phyloP scores from a whole-genome alignment of 1,140 invertebrate genomes.

The Rhagoletis zephyria region DNA sequence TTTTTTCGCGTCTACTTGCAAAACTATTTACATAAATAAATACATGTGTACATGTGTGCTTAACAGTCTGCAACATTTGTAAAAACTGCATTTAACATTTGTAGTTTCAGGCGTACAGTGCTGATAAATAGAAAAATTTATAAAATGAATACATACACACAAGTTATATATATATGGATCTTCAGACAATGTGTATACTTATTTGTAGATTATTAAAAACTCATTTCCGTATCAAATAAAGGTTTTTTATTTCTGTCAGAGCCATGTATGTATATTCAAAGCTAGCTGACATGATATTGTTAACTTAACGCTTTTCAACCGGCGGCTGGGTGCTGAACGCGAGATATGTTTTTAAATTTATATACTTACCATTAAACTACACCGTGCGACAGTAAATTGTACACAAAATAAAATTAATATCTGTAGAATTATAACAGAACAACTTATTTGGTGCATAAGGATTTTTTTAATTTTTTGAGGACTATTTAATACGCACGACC shows the following conservation, averaged over 20 bases:
- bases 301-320: background rate
- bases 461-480: no score
- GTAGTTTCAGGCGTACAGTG: background rate
- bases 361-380: no score
- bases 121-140: background rate
- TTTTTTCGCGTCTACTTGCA: slow-evolving; percentile 41
- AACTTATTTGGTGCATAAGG: no score
- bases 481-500: no score
- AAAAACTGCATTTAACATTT: background rate
- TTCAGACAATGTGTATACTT: background rate
- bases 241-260: background rate
- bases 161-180: no score
- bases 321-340: no score
- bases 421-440: no score
- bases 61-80: background rate
- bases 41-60: background rate
- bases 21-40: slow-evolving; percentile 30
- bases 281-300: background rate
- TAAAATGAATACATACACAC: background rate
- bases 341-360: no score
- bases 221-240: slow-evolving; percentile 13
- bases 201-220: background rate
- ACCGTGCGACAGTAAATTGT: no score
- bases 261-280: background rate
- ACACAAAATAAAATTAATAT: no score